Conservation (phyloP, 1,140 invertebrate species). For the Schlechtendalia chinensis region DNA sequence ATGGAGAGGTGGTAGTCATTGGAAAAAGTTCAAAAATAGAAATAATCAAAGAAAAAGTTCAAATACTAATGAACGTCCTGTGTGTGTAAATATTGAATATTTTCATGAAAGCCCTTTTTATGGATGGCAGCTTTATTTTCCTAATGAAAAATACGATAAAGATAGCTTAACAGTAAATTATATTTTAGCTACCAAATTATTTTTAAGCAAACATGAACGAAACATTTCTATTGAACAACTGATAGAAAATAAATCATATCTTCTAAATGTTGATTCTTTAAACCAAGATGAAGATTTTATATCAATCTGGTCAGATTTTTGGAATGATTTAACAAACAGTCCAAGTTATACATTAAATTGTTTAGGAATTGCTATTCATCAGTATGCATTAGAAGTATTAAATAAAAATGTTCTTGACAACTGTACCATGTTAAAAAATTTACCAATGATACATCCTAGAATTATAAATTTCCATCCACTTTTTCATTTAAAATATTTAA, state of each 20-base stretch:
- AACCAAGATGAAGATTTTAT: constrained; percentile 63
- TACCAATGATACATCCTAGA: constrained; percentile 63
- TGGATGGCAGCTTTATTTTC: constrained; percentile 70
- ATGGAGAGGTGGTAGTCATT: constrained; percentile 11
- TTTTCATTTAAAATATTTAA: constrained; percentile 70
- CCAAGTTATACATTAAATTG: constrained; percentile 66
- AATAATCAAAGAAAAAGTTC: constrained; percentile 9
- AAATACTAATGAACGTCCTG: background rate
- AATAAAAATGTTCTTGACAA: constrained; percentile 52
- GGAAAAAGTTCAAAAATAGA: constrained; percentile 25
- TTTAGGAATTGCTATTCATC: constrained; percentile 72
- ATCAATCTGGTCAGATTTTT: constrained; percentile 64
- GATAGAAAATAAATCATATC: constrained; percentile 64
- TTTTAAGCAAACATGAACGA: constrained; percentile 60
- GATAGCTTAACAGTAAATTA: constrained; percentile 58
- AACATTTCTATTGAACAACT: constrained; percentile 63
- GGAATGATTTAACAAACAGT: constrained; percentile 65
- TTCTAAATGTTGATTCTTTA: constrained; percentile 66
- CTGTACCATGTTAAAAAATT: constrained; percentile 53
- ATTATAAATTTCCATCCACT: constrained; percentile 70
- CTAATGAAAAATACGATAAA: constrained; percentile 63
- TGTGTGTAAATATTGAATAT: background rate
- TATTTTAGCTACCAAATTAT: constrained; percentile 61
- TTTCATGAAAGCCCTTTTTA: constrained; percentile 58
- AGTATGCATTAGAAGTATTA: constrained; percentile 59